Base-by-base conservation (phyloP, 2,888 invertebrate genomes). In the Drosophila maculinotata region DNA sequence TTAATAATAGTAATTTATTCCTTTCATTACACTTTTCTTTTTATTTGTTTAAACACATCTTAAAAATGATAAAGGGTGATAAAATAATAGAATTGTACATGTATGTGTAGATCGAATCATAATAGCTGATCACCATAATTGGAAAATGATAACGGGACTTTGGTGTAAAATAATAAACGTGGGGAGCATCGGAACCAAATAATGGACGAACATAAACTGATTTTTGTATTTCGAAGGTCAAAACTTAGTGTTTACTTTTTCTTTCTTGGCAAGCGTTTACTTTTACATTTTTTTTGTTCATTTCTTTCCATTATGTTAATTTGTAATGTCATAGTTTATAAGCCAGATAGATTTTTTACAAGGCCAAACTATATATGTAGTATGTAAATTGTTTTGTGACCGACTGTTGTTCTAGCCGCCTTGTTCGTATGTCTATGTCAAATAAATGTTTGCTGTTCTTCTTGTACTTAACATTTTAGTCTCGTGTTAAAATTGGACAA, bases 1-100 rank as follows among this genome's bases (percentile, higher is more conserved):
- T 88, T 88, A 82, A 79, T 88, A 80, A 84, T 88, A 80, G 76
- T 68, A 72, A 51, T 74, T 81, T 79, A 66, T 74, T 67, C 82
- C 76, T 58, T 71, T 51, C n/a, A n/a, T n/a, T 38, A 20, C 20
- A 3, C 8, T 45, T 12, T 39, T 81, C 82, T 58, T 73, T 58
- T 74, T 77, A 60, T 72, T 53, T 56, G 25, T 52, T 68, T 26
- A 80, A 87, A 89, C 77, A 78, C 76, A 82, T 87, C 71, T 76
- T 82, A 74, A 78, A 73, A 68, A 67, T 79, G 70, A 69, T 59
- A 78, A 58, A 36, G 59, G 49, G 68, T 74, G 62, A 67, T 58
- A 45, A 81, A 67, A 45, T 31, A 66, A 52, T 63, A 58, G 42
- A 58, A 59, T 52, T 45, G 38, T 69, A 64, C 52, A 56, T 51